Percentiles rank a stretch among this genome's conserved stretches.
phyloP scores from a whole-genome alignment of 2,888 invertebrate species.

The Aleiodes leptofemur region DNA sequence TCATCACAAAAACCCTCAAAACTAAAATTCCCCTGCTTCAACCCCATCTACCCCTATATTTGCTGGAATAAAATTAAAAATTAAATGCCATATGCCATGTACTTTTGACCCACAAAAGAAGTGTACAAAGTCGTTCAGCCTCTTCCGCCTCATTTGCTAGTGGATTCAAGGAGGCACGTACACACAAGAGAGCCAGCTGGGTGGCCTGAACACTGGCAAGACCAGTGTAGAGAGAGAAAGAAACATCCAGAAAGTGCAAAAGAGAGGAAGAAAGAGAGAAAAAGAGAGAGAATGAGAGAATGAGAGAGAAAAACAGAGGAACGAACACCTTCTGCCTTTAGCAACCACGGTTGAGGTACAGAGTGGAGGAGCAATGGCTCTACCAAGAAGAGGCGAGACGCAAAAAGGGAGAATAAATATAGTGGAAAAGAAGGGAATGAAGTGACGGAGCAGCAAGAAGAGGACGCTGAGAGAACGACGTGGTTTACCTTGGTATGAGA shows the following conservation, averaged over 20 bases:
- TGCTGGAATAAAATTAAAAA: neutral
- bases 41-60: too few species aligned
- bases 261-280: too few species aligned
- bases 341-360: conserved; percentile 2
- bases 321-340: conserved; percentile 30
- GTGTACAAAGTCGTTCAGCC: conserved; percentile 29
- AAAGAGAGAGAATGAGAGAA: too few species aligned
- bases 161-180: conserved; percentile 29
- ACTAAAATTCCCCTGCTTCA: too few species aligned
- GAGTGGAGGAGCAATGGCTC: conserved; percentile 10
- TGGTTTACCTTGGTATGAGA: conserved; percentile 45
- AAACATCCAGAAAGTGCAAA: too few species aligned
- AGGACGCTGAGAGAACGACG: conserved; percentile 38
- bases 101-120: conserved; percentile 22
- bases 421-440: conserved; percentile 31
- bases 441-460: conserved; percentile 35
- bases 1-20: too few species aligned
- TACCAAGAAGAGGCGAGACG: conserved; percentile 6
- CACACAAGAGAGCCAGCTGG: conserved; percentile 29
- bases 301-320: neutral
- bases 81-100: conserved; percentile 24
- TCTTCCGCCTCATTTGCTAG: conserved; percentile 28
- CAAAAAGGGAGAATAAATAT: conserved; percentile 36
- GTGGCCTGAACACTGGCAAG: conserved; percentile 27
- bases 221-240: conserved; percentile 5